Conservation (phyloP, 2,113 vertebrate genomes). For the Charina bottae region DNA sequence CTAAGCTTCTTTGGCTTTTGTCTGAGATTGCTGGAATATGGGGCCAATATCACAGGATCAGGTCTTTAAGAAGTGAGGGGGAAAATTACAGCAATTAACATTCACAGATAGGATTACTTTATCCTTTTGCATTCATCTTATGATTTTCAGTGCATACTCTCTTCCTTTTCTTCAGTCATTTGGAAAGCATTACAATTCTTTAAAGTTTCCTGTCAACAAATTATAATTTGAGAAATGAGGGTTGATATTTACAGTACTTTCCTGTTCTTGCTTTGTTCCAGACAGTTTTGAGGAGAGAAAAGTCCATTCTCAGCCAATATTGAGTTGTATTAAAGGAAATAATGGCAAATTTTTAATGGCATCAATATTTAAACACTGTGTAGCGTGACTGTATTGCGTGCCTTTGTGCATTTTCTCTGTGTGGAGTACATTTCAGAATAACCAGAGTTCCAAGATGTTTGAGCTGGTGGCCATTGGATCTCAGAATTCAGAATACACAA, state of each 20-base stretch:
- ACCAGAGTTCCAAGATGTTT: constrained; percentile 38
- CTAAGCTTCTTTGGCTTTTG: not conserved
- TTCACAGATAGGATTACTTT: constrained; percentile 36
- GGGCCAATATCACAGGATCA: not conserved
- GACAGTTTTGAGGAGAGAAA: constrained; percentile 38
- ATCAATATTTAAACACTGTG: constrained; percentile 72
- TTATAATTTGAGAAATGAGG: constrained; percentile 52
- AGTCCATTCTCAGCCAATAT: constrained; percentile 49
- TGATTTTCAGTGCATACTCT: constrained; percentile 37
- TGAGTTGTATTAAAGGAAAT: constrained; percentile 20
- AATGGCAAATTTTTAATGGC: constrained; percentile 47
- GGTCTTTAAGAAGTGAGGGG: constrained; percentile 26
- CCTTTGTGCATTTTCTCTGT: constrained; percentile 31
- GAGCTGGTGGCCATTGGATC: constrained; percentile 47
- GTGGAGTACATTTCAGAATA: constrained; percentile 36
- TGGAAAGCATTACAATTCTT: constrained; percentile 22
- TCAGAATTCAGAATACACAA: constrained; percentile 72
- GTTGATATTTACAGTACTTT: constrained; percentile 42
- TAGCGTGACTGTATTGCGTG: constrained; percentile 36
- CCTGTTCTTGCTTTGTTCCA: constrained; percentile 48
- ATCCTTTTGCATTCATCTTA: constrained; percentile 40
- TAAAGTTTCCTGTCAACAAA: constrained; percentile 37
- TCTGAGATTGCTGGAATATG: not conserved
- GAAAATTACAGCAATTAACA: constrained; percentile 28
- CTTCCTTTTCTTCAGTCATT: constrained; percentile 14